Evolutionary conservation across 1,140 invertebrate genomes (phyloP).

Genomic region (Whitmania pigra): DNA sequence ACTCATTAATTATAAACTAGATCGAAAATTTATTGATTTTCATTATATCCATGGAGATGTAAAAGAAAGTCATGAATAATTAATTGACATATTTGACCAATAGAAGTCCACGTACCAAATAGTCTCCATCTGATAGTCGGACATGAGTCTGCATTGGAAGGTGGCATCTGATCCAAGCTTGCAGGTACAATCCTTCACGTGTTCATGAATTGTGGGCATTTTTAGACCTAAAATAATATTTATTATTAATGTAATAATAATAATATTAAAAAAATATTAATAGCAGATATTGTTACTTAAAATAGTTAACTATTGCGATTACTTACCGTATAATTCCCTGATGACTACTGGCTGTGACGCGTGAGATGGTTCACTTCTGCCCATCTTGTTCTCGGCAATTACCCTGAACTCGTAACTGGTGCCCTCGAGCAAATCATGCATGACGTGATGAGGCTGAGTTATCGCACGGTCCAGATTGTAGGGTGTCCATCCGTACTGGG

Average conservation of each 20-base stretch:
- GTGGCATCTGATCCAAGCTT: neutral
- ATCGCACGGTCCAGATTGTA: conserved; percentile 19
- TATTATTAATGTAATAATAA: neutral
- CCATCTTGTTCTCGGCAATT: conserved; percentile 87
- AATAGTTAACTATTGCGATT: neutral
- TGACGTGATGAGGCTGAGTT: conserved; percentile 44
- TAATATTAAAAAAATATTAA: neutral
- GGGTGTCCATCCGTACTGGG: conserved; percentile 15
- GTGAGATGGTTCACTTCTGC: conserved; percentile 66
- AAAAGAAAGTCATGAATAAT: neutral
- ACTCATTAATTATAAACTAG: neutral
- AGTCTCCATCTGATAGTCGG: neutral
- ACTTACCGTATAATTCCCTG: conserved; percentile 16
- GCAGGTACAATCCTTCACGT: neutral
- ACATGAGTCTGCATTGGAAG: conserved; percentile 9
- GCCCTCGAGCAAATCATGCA: conserved; percentile 69
- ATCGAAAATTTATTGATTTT: too few species aligned
- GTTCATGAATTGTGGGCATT: neutral
- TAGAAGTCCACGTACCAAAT: neutral
- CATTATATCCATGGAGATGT: neutral
- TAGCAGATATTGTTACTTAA: neutral
- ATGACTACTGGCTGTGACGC: conserved; percentile 16
- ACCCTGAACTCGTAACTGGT: conserved; percentile 90
- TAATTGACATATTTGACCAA: neutral
- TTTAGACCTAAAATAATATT: neutral